Conservation (phyloP, 2,113 vertebrate genomes). For the Aleadryas rufinucha region DNA sequence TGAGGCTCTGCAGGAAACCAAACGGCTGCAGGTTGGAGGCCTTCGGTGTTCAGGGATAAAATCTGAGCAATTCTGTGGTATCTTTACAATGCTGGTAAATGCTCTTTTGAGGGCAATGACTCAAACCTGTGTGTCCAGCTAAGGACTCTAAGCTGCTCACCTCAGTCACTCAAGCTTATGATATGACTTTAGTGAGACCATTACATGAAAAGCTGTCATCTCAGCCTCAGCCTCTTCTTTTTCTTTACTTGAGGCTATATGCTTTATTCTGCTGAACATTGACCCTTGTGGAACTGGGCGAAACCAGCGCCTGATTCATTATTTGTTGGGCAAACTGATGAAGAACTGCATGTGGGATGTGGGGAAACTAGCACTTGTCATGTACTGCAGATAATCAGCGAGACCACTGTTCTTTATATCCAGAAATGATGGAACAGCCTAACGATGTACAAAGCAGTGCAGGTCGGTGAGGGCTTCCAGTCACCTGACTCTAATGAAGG, state of each 20-base stretch:
- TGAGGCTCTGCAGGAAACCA: constrained; percentile 13
- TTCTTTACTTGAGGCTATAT: background rate
- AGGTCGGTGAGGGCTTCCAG: background rate
- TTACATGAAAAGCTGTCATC: background rate
- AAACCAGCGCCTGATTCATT: fast-evolving
- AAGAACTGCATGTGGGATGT: background rate
- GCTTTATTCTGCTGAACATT: fast-evolving
- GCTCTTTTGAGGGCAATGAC: constrained; percentile 6
- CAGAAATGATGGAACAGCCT: background rate
- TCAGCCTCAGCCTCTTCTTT: background rate
- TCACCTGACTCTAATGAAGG: background rate
- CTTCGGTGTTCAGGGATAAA: background rate
- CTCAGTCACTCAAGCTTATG: background rate
- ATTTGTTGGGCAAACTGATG: background rate
- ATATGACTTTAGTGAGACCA: background rate
- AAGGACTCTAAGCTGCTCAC: background rate
- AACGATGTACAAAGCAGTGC: fast-evolving
- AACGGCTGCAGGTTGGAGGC: background rate
- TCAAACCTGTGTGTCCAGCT: background rate
- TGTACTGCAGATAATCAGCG: background rate
- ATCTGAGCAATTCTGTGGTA: background rate
- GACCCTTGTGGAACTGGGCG: background rate
- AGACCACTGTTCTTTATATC: background rate
- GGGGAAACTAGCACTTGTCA: background rate
- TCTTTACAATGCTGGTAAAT: background rate